phyloP scores from a whole-genome alignment of 2,888 invertebrate species.

The Brachypalpus laphriformis region DNA sequence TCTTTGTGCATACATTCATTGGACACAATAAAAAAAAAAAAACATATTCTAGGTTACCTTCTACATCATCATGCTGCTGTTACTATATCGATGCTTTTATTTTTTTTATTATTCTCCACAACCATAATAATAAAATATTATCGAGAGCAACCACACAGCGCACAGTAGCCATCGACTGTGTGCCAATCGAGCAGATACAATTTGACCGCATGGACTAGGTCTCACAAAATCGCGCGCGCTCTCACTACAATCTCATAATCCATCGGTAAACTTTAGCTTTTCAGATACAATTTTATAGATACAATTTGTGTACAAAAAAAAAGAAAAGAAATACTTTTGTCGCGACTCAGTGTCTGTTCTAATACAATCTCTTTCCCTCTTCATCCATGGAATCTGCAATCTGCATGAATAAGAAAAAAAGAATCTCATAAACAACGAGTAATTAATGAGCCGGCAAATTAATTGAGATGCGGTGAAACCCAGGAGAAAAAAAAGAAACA shows the following conservation, averaged over 20 bases:
- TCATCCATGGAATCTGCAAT: neutral
- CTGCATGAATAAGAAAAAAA: neutral
- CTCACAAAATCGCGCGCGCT: constrained; percentile 21
- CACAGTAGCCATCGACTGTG: constrained; percentile 32
- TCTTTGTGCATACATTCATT: neutral
- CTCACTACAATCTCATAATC: constrained; percentile 7
- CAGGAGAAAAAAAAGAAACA: neutral
- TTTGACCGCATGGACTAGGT: constrained; percentile 49
- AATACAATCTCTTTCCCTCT: neutral
- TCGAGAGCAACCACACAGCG: constrained; percentile 38
- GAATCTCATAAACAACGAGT: neutral
- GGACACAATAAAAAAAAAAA: constrained; percentile 3
- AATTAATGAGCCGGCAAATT: constrained; percentile 38
- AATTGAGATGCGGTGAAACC: constrained; percentile 4
- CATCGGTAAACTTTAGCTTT: constrained; percentile 1
- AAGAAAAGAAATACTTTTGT: neutral
- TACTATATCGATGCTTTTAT: neutral
- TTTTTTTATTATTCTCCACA: constrained; percentile 25
- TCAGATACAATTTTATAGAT: constrained; percentile 5
- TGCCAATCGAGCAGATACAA: constrained; percentile 44
- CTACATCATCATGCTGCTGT: constrained; percentile 34
- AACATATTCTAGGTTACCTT: constrained; percentile 50
- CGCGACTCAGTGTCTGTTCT: constrained; percentile 36
- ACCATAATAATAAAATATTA: constrained; percentile 35
- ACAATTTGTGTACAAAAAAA: neutral